Conservation (phyloP, 2,888 invertebrate species). For the Volucella inflata region DNA sequence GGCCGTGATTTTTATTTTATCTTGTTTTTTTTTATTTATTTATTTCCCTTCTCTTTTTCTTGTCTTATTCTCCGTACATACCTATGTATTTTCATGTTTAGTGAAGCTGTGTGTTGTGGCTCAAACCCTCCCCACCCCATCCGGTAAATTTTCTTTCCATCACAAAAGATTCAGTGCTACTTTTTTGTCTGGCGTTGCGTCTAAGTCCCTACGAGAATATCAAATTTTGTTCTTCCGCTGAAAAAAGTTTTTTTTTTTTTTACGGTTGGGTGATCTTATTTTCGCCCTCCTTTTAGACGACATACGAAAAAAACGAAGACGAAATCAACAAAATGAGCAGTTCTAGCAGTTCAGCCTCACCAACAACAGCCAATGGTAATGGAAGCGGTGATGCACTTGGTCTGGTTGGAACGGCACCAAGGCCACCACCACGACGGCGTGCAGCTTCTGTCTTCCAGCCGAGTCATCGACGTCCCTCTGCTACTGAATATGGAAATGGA, state of each 20-base stretch:
- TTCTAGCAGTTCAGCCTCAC: conserved; percentile 63
- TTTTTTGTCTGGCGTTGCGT: conserved; percentile 14
- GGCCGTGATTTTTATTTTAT: conserved; percentile 29
- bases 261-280: conserved; percentile 52
- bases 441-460: conserved; percentile 81
- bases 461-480: conserved; percentile 77
- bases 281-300: conserved; percentile 25
- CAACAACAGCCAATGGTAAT: conserved; percentile 43
- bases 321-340: conserved; percentile 55
- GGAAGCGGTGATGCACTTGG: conserved; percentile 44
- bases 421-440: conserved; percentile 82
- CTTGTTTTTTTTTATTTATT: neutral
- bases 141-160: neutral
- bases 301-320: conserved; percentile 16
- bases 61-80: neutral
- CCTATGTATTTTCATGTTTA: neutral
- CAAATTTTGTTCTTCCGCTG: neutral
- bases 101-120: conserved; percentile 7
- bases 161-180: conserved; percentile 1
- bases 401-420: conserved; percentile 79
- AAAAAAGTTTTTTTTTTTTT: conserved; percentile 45
- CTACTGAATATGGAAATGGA: conserved; percentile 78
- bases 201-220: conserved; percentile 14
- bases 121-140: conserved; percentile 19
- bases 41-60: neutral